Percentiles rank a stretch among this genome's conserved stretches.
phyloP scores from a whole-genome alignment of 2,113 vertebrate species.

The Pipra filicauda region DNA sequence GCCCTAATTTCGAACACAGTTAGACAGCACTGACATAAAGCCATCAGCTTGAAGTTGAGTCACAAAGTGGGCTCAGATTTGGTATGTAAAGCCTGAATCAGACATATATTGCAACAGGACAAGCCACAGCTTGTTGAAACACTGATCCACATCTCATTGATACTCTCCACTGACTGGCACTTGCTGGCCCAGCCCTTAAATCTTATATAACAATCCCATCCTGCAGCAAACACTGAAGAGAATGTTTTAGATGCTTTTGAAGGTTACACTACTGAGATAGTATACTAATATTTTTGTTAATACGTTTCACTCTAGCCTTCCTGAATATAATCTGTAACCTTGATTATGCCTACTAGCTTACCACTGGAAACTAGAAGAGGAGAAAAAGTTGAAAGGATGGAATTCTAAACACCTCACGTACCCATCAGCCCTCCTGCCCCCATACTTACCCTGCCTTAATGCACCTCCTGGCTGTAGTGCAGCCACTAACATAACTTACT shows the following conservation, averaged over 20 bases:
- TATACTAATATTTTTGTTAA: neutral
- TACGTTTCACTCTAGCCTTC: neutral
- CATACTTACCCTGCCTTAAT: neutral
- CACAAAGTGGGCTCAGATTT: neutral
- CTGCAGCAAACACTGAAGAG: neutral
- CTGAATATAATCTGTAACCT: neutral
- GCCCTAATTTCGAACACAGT: neutral
- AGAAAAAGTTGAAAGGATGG: neutral
- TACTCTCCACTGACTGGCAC: neutral
- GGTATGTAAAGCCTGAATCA: neutral
- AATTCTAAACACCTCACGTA: neutral
- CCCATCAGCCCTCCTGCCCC: neutral
- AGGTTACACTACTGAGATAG: neutral
- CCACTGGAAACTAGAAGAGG: neutral
- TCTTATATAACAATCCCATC: neutral
- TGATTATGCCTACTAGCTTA: neutral
- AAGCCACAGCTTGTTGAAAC: neutral
- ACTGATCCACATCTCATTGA: neutral
- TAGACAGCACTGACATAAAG: neutral
- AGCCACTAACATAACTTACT: neutral
- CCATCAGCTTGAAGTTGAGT: neutral
- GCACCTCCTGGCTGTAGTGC: neutral
- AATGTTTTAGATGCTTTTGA: neutral
- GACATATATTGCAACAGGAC: neutral
- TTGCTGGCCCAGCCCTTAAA: conserved; percentile 15